Conservation (phyloP, 2,888 invertebrate genomes). For the Merodon equestris region DNA sequence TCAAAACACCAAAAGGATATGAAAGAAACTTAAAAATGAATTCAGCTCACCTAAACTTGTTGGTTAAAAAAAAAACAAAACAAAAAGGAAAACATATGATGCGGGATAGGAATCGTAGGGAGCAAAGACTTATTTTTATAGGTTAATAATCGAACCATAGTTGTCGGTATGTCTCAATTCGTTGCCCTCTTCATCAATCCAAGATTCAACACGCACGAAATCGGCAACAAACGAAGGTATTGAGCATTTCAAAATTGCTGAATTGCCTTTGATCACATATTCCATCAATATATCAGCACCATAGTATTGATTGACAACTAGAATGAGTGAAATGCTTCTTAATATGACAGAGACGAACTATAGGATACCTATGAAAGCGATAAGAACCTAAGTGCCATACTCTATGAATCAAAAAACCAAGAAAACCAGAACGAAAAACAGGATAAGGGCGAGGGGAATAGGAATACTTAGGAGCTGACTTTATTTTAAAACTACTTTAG, state of each 20-base stretch:
- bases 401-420: too few species aligned
- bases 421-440: not conserved
- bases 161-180: conserved; percentile 79
- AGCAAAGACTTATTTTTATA: not conserved
- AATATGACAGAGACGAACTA: too few species aligned
- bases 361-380: too few species aligned
- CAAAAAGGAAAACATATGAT: not conserved
- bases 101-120: not conserved
- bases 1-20: not conserved
- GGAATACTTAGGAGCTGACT: too few species aligned
- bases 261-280: conserved; percentile 87
- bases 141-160: conserved; percentile 78
- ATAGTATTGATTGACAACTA: conserved; percentile 87
- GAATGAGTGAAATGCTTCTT: conserved; percentile 25
- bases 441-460: conserved; percentile 17
- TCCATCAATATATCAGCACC: conserved; percentile 86
- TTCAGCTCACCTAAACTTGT: conserved; percentile 2
- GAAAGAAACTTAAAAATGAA: conserved; percentile 17
- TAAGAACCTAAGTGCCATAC: too few species aligned
- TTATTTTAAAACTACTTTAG: not conserved
- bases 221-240: conserved; percentile 88
- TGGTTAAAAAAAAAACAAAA: not conserved
- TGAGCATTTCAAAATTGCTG: conserved; percentile 86
- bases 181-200: conserved; percentile 84
- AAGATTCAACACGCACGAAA: conserved; percentile 85